phyloP scores from a whole-genome alignment of 2,797 vertebrate species.

The Rhynchotus rufescens region DNA sequence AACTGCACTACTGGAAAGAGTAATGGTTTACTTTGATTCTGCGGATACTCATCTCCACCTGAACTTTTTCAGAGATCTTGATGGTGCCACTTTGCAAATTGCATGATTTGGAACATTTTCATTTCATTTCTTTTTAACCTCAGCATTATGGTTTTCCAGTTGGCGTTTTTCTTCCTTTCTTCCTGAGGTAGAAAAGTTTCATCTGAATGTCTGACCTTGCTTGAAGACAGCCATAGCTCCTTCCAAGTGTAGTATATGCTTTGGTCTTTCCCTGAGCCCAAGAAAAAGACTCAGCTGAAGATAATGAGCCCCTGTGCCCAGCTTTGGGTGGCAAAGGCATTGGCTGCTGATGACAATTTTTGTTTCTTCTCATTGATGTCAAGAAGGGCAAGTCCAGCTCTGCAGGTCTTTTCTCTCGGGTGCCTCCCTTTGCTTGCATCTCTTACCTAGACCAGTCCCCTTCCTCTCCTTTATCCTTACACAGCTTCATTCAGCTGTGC shows the following conservation, averaged over 20 bases:
- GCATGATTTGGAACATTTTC: not conserved
- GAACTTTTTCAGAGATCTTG: not conserved
- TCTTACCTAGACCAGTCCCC: not conserved
- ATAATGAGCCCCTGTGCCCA: not conserved
- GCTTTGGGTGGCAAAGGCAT: not conserved
- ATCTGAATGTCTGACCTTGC: not conserved
- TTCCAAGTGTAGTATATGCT: not conserved
- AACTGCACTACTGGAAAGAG: not conserved
- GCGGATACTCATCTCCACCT: accelerated
- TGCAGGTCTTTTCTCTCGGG: not conserved
- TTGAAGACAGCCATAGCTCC: not conserved
- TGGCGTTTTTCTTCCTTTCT: not conserved
- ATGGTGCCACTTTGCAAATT: not conserved
- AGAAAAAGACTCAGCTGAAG: not conserved
- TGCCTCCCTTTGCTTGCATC: not conserved
- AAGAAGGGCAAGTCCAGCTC: not conserved
- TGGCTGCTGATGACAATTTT: not conserved
- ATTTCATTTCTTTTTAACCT: not conserved
- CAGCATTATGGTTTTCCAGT: not conserved
- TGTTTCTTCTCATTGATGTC: not conserved
- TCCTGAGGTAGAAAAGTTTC: not conserved
- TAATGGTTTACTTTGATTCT: not conserved
- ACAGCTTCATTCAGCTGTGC: not conserved
- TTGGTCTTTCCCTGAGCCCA: too few relatives aligned
- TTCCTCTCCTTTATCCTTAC: not conserved